A percentile compares a stretch with the other conserved stretches of the same genome.
Conservation (phyloP, 2,797 vertebrate genomes). For the Acipenser oxyrinchus region DNA sequence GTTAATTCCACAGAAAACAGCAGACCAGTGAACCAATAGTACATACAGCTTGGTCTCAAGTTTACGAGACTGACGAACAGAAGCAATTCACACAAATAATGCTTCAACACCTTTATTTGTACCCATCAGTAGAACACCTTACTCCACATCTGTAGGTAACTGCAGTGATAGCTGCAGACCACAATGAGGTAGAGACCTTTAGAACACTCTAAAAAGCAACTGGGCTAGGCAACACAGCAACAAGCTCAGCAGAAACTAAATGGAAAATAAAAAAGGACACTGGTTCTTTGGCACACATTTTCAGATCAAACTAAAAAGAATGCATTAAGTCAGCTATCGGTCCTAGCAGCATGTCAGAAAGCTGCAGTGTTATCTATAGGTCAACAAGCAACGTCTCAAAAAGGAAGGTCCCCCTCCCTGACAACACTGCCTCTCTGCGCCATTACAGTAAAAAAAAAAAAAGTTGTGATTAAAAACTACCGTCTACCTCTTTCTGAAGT, state of each 20-base stretch:
- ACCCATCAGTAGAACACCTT: slow-evolving; percentile 76
- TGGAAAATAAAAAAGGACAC: slow-evolving; percentile 55
- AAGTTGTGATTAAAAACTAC: slow-evolving; percentile 91
- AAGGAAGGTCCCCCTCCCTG: slow-evolving; percentile 51
- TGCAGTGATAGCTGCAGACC: slow-evolving; percentile 92
- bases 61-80: slow-evolving; percentile 5
- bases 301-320: slow-evolving; percentile 48
- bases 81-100: slow-evolving; percentile 45
- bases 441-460: slow-evolving; percentile 76
- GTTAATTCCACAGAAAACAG: no score
- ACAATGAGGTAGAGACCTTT: slow-evolving; percentile 99
- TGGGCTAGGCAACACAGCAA: slow-evolving; percentile 77
- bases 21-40: no score
- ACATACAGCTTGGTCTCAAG: no score
- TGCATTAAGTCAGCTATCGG: slow-evolving; percentile 68
- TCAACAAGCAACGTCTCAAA: slow-evolving; percentile 59
- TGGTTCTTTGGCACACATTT: slow-evolving; percentile 95
- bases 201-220: slow-evolving; percentile 94
- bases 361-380: slow-evolving; percentile 70
- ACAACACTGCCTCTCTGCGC: slow-evolving; percentile 61
- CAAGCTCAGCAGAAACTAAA: slow-evolving; percentile 77
- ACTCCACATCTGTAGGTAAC: slow-evolving; percentile 88
- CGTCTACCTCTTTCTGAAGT: slow-evolving; percentile 82
- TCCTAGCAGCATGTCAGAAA: slow-evolving; percentile 72
- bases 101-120: slow-evolving; percentile 99